Evolutionary conservation across 2,113 vertebrate genomes (phyloP), one percentile per base, ranked within the genome.

Genomic region (Heterotis niloticus): DNA sequence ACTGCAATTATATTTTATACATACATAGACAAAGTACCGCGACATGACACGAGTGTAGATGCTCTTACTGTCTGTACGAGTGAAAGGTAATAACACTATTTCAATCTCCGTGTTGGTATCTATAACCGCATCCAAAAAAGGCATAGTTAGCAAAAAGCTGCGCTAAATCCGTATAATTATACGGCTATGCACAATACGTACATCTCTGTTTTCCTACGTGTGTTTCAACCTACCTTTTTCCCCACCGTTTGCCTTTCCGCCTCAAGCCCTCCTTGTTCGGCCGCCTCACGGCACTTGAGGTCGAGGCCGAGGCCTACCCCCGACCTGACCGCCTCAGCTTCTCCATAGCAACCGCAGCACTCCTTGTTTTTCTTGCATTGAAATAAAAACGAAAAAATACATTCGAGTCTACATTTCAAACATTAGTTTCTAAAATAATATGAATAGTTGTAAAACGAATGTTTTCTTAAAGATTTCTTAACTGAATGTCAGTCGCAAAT

Each of bases 241-340:
- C 29, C 20, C 29, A 29, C 66, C 64, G 69, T 29, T 68, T 65
- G 34, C 51, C 16, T 57, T 1, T 54, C 26, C n/a, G 56, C 79
- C 74, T 75, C 71, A 29, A 82, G 84, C 81, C 83, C 84, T 81
- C 70, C 57, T 26, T 44, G 9, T 57, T 64, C 65, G 73, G 20
- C 12, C 51, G 44, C 5, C 72, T 60, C 60, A 20, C 16, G 77
- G 54, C 81, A 82, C 81, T 82, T 69, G 73, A 66, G 9, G 51
- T 75, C 81, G 86, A 78, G 59, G 80, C 82, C 81, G 14, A n/a
- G 84, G 84, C 81, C 86, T 87, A 85, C 60, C 80, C 82, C 66
- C 79, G 77, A 78, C 77, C 78, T 75, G 82, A 82, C 79, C 71
- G 78, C n/a, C 65, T 67, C 83, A 59, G 77, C 69, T 76, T 79